Percentiles rank a stretch among this genome's conserved stretches.
Evolutionary conservation across 2,113 vertebrate genomes (phyloP).

Genomic region (Serilophus lunatus): DNA sequence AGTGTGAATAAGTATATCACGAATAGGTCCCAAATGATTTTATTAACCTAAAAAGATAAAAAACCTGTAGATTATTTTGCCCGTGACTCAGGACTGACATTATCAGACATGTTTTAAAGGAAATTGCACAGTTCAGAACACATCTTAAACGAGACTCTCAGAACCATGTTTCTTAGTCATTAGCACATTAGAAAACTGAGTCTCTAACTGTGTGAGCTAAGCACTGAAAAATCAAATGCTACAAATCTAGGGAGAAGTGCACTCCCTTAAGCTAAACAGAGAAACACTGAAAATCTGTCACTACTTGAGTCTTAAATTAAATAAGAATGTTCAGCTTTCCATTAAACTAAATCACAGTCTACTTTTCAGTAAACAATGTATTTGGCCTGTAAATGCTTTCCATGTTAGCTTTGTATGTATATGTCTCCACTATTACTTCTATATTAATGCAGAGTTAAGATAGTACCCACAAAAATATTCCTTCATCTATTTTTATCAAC

Average conservation of each 20-base stretch:
- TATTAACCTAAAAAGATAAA: not conserved
- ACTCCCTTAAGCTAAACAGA: not conserved
- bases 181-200: not conserved
- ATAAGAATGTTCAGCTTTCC: not conserved
- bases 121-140: not conserved
- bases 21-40: not conserved
- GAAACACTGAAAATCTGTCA: not conserved
- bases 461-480: not conserved
- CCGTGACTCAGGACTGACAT: not conserved
- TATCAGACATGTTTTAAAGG: slow-evolving; percentile 34
- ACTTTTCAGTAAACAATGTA: not conserved
- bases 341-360: not conserved
- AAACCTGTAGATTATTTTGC: not conserved
- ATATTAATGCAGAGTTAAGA: not conserved
- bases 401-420: not conserved
- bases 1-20: not conserved
- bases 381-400: not conserved
- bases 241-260: not conserved
- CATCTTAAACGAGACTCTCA: not conserved
- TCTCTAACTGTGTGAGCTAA: not conserved
- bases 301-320: not conserved
- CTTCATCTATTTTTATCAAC: not conserved
- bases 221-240: not conserved
- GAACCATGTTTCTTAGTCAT: not conserved
- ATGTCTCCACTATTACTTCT: not conserved